Evolutionary conservation across 2,113 vertebrate genomes (phyloP), one percentile per base, ranked within the genome.

Genomic region (Myodes glareolus): DNA sequence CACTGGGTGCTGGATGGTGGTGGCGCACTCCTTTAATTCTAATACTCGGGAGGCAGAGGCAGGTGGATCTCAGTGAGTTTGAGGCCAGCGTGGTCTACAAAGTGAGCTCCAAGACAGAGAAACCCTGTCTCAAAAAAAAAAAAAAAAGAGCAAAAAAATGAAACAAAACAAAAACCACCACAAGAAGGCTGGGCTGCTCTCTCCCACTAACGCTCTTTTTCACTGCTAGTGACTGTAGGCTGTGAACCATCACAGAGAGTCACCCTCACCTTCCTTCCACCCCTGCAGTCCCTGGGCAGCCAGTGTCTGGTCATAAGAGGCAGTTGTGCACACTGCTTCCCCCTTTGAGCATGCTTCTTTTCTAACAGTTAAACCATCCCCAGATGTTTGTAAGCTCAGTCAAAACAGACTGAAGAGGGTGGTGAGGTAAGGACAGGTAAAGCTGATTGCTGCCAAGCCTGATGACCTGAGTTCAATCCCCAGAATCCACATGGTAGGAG

Each of bases 171-270:
- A 58, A 58, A 58, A 21, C 58, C 63, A 14, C 55, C 36, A 36
- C 39, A 12, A 31, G 42, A 47, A 33, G 27, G 7, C 42, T 31
- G 36, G 39, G 33, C 36, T 5, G 31, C 14, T 8, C 39, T n/a
- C 16, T 63, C 25, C 72, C 7, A 1, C 1, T 14, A 80, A 39
- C 16, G 39, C n/a, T 47, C 52, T 23, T 90, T 84, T 50, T 63
- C 70, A 5, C 81, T 1, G 27, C n/a, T 55, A n/a, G 25, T 14
- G 47, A 3, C 10, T 21, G 0, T 2, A n/a, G 27, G 5, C 61
- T 16, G 14, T 29, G 29, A 65, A 50, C 36, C 17, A 45, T 2
- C 42, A 21, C n/a, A 75, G 12, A 27, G 65, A 93, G 36, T 63
- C 9, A 14, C 36, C 11, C 3, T 42, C 2, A 67, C 29, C 10